A percentile compares a stretch with the other conserved stretches of the same genome.
These are phyloP conservation scores for Mizuhopecten yessoensis DNA, from an alignment of 1,140 invertebrate genomes.

Conservation along the genomic window DNA sequence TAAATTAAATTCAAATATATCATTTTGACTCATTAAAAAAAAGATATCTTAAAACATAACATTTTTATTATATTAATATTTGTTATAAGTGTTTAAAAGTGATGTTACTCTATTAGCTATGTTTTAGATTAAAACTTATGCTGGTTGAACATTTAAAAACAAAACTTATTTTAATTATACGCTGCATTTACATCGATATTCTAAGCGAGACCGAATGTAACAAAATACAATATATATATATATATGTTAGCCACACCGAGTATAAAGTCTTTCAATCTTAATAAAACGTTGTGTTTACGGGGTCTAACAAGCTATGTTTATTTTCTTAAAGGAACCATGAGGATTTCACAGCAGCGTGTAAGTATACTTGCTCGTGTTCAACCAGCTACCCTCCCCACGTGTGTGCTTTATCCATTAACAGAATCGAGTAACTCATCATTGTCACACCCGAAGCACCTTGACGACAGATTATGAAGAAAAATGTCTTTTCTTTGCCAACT, in stretches of 20 bases:
- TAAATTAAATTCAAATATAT: too few relatives aligned
- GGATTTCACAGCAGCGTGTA: slow-evolving; percentile 18
- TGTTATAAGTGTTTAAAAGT: too few relatives aligned
- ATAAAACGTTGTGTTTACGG: not conserved
- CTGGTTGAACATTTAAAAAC: too few relatives aligned
- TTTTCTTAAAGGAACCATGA: slow-evolving; percentile 8
- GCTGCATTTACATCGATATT: too few relatives aligned
- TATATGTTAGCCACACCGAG: too few relatives aligned
- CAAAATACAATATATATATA: not conserved
- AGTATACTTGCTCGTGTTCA: not conserved
- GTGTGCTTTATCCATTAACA: slow-evolving; percentile 34
- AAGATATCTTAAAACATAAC: too few relatives aligned
- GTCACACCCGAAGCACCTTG: slow-evolving; percentile 15
- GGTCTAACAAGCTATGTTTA: not conserved
- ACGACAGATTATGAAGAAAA: slow-evolving; percentile 34
- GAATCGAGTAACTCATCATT: slow-evolving; percentile 13
- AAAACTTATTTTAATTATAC: too few relatives aligned
- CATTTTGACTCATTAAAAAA: too few relatives aligned
- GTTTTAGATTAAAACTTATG: too few relatives aligned
- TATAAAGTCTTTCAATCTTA: not conserved
- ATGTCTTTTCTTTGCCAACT: slow-evolving; percentile 33
- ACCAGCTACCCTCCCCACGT: not conserved
- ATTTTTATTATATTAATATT: too few relatives aligned
- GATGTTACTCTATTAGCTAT: too few relatives aligned
- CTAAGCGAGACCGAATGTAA: too few relatives aligned